Percentiles rank a stretch among this genome's conserved stretches.
Evolutionary conservation across 2,797 vertebrate species (phyloP).

Genomic region (Craterocephalus amniculus): DNA sequence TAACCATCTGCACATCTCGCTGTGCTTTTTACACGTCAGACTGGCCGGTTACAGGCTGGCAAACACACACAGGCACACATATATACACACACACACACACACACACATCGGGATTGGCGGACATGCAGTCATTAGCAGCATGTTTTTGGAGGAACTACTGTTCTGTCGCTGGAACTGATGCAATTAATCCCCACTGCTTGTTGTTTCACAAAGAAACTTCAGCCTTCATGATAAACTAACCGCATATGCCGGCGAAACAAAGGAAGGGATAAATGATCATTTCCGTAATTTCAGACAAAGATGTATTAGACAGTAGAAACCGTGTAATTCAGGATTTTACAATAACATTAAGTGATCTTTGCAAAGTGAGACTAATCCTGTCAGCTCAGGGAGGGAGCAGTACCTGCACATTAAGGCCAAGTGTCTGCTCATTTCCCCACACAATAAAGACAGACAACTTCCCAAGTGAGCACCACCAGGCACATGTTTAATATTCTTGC

Average conservation of each 20-base stretch:
- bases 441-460: constrained; percentile 71
- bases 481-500: constrained; percentile 72
- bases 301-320: constrained; percentile 53
- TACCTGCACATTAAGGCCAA: constrained; percentile 55
- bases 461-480: constrained; percentile 57
- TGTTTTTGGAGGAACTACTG: constrained; percentile 55
- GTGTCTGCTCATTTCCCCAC: constrained; percentile 58
- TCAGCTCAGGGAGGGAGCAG: constrained; percentile 44
- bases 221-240: constrained; percentile 46
- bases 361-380: constrained; percentile 56
- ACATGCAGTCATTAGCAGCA: constrained; percentile 64
- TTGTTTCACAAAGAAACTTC: constrained; percentile 59
- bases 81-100: constrained; percentile 14
- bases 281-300: constrained; percentile 38
- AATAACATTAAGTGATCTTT: constrained; percentile 53
- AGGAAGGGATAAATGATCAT: constrained; percentile 34
- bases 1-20: constrained; percentile 73
- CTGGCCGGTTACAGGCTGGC: constrained; percentile 62
- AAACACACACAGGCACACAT: constrained; percentile 29
- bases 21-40: constrained; percentile 69
- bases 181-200: constrained; percentile 67
- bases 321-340: constrained; percentile 59
- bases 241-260: constrained; percentile 42
- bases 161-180: constrained; percentile 54
- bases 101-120: constrained; percentile 33